Evolutionary conservation across 2,113 vertebrate species (phyloP).

Genomic region (Ancistrus triradiatus): DNA sequence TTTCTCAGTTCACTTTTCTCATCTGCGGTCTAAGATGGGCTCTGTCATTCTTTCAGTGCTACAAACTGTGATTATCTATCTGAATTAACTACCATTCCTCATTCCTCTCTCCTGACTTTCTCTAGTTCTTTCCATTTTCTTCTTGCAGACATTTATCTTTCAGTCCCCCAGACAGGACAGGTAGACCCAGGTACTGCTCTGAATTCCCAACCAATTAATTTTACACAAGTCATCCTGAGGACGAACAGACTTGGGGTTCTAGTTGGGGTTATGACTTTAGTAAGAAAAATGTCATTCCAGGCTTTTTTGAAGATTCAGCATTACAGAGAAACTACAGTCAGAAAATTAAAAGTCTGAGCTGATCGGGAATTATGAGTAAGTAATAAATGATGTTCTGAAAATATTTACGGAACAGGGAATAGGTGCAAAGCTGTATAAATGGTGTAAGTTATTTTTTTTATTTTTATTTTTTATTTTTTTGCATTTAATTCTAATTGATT

Average conservation of each 20-base stretch:
- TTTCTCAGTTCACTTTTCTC: background rate
- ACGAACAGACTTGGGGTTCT: slow-evolving; percentile 4
- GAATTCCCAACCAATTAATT: slow-evolving; percentile 77
- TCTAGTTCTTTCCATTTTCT: slow-evolving; percentile 99
- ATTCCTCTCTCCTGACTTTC: slow-evolving; percentile 91
- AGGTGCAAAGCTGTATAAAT: no score
- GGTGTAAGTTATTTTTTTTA: no score
- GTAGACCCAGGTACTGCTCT: slow-evolving; percentile 99
- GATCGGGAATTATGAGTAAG: no score
- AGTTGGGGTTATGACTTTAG: no score
- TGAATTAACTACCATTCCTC: slow-evolving; percentile 83
- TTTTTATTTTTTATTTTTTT: no score
- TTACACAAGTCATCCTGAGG: slow-evolving; percentile 52
- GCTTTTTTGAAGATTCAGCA: no score
- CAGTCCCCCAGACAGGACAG: slow-evolving; percentile 99
- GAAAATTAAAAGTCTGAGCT: no score
- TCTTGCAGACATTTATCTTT: slow-evolving; percentile 99
- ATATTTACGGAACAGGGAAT: no score
- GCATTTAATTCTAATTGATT: no score
- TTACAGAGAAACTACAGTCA: no score
- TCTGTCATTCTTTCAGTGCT: slow-evolving; percentile 59
- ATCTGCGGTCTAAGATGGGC: slow-evolving; percentile 68
- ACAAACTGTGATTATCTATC: slow-evolving; percentile 70
- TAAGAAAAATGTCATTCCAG: no score
- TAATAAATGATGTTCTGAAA: no score